These are phyloP conservation scores for Cheilosia variabilis DNA, from an alignment of 2,888 invertebrate species.

Conservation along the genomic window DNA sequence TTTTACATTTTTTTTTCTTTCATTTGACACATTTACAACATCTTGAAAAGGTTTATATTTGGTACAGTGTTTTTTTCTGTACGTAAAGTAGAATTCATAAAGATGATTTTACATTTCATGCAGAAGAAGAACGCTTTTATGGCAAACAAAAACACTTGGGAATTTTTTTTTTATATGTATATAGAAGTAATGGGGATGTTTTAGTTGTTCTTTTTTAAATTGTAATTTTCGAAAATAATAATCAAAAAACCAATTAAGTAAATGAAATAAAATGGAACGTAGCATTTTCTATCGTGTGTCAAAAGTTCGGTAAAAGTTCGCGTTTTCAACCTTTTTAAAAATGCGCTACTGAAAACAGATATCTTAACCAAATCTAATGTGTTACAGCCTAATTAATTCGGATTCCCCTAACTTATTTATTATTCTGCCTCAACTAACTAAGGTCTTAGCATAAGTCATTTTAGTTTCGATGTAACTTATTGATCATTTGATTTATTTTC, in stretches of 20 bases:
- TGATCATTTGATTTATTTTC: too few species aligned
- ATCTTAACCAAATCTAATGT: too few species aligned
- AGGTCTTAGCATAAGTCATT: too few species aligned
- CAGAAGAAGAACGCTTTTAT: constrained; percentile 58
- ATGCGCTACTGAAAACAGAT: too few species aligned
- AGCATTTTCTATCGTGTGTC: neutral
- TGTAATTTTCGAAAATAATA: constrained; percentile 22
- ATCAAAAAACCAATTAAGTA: constrained; percentile 12
- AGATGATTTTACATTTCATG: constrained; percentile 56
- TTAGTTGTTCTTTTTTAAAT: constrained; percentile 17
- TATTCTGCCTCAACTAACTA: too few species aligned
- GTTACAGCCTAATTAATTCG: too few species aligned
- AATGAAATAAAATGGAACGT: constrained; percentile 16
- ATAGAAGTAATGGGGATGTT: constrained; percentile 18
- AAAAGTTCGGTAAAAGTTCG: neutral
- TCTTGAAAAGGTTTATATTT: constrained; percentile 35
- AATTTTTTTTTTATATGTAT: neutral
- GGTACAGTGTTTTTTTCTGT: constrained; percentile 32
- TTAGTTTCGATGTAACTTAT: too few species aligned
- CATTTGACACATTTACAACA: constrained; percentile 59
- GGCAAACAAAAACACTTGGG: constrained; percentile 39
- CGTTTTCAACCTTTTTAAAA: too few species aligned
- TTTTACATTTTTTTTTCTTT: constrained; percentile 46
- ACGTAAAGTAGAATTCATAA: constrained; percentile 26
- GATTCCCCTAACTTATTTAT: too few species aligned